Evolutionary conservation across 2,113 vertebrate genomes (phyloP).

Genomic region (Ceyx cyanopectus): DNA sequence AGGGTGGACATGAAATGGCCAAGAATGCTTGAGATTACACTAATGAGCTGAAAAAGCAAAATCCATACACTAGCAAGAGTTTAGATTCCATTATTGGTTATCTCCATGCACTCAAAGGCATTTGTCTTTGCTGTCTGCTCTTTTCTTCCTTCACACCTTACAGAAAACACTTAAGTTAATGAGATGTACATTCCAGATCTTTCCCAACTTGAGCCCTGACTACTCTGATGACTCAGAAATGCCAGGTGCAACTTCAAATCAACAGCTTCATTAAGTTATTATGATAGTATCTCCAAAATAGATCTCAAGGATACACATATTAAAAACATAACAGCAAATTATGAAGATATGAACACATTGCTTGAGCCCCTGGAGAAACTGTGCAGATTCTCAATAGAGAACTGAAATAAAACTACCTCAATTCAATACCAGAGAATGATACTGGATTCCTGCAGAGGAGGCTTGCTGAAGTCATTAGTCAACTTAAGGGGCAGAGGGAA

Average conservation of each 20-base stretch:
- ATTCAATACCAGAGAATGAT: neutral
- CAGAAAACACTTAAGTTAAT: neutral
- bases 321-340: neutral
- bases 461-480: neutral
- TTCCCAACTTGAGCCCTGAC: neutral
- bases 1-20: neutral
- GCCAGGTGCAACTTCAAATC: slow-evolving; percentile 39
- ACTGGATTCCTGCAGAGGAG: neutral
- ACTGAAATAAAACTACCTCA: neutral
- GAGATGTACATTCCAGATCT: neutral
- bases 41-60: neutral
- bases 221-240: neutral
- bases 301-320: neutral
- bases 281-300: neutral
- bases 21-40: neutral
- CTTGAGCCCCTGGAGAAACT: neutral
- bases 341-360: neutral
- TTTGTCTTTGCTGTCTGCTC: neutral
- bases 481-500: neutral
- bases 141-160: neutral
- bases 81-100: neutral
- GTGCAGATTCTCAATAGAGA: neutral
- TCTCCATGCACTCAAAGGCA: neutral
- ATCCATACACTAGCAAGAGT: neutral
- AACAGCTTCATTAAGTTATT: neutral